Conservation (phyloP, 1,140 invertebrate species). For the Drosophila navojoa region DNA sequence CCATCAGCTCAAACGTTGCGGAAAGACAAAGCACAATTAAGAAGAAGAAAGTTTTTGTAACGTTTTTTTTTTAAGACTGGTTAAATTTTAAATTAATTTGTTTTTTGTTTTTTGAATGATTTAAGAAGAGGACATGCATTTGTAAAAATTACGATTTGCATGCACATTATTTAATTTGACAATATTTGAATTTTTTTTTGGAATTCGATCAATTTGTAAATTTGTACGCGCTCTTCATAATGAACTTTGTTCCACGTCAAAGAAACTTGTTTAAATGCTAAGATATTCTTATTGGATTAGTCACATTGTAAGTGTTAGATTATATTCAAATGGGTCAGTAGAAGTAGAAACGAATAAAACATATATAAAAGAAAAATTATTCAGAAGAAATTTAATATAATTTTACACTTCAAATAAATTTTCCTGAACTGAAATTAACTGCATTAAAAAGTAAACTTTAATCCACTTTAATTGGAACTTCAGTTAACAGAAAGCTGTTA, state of each 20-base stretch:
- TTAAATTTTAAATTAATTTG: constrained; percentile 25
- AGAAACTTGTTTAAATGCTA: constrained; percentile 59
- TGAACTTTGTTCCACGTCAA: constrained; percentile 73
- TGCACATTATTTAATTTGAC: constrained; percentile 37
- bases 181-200: constrained; percentile 28
- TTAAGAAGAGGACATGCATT: constrained; percentile 36
- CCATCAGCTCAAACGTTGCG: constrained; percentile 84
- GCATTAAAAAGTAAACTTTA: neutral
- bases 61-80: constrained; percentile 35
- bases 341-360: constrained; percentile 8
- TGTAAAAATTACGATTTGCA: constrained; percentile 47
- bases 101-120: neutral
- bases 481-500: constrained; percentile 26
- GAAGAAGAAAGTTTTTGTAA: constrained; percentile 80
- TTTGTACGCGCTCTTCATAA: constrained; percentile 59
- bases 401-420: neutral
- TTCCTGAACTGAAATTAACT: neutral
- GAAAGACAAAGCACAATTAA: constrained; percentile 84
- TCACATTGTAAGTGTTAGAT: constrained; percentile 51
- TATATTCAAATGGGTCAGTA: constrained; percentile 31
- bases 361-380: constrained; percentile 9
- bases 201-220: constrained; percentile 42
- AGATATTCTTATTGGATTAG: constrained; percentile 56
- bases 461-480: constrained; percentile 21
- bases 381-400: neutral